A percentile compares a stretch with the other conserved stretches of the same genome.
These are phyloP conservation scores for Capitulum mitella DNA, from an alignment of 2,888 invertebrate genomes.

Conservation along the genomic window DNA sequence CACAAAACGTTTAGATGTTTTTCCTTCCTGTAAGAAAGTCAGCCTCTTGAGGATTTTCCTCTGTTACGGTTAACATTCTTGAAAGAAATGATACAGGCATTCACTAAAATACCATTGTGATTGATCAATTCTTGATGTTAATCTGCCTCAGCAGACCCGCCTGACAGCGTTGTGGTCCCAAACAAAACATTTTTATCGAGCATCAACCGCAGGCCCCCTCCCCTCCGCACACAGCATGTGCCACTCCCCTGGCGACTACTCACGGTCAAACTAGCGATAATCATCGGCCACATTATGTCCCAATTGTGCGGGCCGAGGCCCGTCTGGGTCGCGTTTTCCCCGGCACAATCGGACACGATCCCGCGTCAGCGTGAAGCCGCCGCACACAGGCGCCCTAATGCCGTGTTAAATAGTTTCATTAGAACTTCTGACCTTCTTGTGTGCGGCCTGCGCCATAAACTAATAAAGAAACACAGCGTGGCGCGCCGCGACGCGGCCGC, in stretches of 20 bases:
- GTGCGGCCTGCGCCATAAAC: slow-evolving; percentile 1
- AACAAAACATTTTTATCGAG: neutral
- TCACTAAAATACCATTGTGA: too few species aligned
- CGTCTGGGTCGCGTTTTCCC: neutral
- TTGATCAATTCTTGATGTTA: neutral
- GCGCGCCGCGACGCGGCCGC: neutral
- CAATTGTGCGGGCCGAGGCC: neutral
- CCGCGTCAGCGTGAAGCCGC: neutral
- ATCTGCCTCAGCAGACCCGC: neutral
- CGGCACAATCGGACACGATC: neutral
- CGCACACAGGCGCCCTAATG: neutral
- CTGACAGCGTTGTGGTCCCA: neutral
- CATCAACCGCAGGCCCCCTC: neutral
- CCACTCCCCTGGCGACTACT: neutral
- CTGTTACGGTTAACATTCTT: too few species aligned
- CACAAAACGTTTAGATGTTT: too few species aligned
- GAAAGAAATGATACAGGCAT: too few species aligned
- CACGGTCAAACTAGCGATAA: neutral
- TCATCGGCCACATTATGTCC: neutral
- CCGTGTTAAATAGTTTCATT: slow-evolving; percentile 12
- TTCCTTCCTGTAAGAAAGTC: too few species aligned
- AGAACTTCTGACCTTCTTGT: neutral
- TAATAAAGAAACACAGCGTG: slow-evolving; percentile 17
- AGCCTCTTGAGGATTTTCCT: too few species aligned
- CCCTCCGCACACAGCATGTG: neutral